phyloP scores from a whole-genome alignment of 2,888 invertebrate genomes.

The Camponotus fellah region DNA sequence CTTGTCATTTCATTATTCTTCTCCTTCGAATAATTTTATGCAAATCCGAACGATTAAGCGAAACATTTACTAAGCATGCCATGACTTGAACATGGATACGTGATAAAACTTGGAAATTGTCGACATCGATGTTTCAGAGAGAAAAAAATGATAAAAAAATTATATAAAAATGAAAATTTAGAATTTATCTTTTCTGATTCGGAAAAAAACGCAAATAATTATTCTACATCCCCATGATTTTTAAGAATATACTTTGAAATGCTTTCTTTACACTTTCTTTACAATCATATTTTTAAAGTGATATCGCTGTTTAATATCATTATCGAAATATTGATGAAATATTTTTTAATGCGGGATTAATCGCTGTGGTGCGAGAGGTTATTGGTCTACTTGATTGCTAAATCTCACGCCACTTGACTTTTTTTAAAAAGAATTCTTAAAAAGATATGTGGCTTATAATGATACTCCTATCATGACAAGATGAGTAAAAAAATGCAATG shows the following conservation, averaged over 20 bases:
- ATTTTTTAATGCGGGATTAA: background rate
- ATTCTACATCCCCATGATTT: background rate
- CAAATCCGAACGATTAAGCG: background rate
- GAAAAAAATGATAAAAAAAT: background rate
- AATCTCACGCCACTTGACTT: background rate
- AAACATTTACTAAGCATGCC: background rate
- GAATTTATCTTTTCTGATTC: background rate
- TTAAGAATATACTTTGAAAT: no score
- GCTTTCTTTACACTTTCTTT: no score
- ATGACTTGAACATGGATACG: background rate
- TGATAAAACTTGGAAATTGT: background rate
- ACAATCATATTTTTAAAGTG: background rate
- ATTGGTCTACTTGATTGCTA: background rate
- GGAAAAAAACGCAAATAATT: background rate
- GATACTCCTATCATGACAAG: background rate
- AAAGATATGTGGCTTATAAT: background rate
- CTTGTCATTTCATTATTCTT: background rate
- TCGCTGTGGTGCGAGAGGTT: background rate
- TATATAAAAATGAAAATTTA: background rate
- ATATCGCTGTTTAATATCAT: background rate
- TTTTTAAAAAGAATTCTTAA: background rate
- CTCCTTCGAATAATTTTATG: slow-evolving; percentile 21
- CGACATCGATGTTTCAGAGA: background rate
- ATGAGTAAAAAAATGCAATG: background rate
- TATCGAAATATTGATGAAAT: background rate